A percentile compares a stretch with the other conserved stretches of the same genome.
Evolutionary conservation across 2,797 vertebrate genomes (phyloP).

Genomic region (Artibeus jamaicensis): DNA sequence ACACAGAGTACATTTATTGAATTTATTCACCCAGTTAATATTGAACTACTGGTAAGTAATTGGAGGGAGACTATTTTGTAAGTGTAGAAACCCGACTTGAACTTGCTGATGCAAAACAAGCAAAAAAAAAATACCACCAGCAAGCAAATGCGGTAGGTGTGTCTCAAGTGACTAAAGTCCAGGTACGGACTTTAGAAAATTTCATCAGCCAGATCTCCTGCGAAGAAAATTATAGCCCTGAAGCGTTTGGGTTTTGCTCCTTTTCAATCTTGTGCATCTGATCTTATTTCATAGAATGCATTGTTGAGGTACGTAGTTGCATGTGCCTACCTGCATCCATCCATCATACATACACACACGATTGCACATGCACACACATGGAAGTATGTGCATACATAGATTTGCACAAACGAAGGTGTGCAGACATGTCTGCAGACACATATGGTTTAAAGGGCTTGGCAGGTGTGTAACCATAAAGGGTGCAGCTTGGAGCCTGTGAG

Average conservation of each 20-base stretch:
- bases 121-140: background rate
- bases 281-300: background rate
- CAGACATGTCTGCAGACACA: background rate
- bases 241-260: background rate
- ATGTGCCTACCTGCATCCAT: fast-evolving
- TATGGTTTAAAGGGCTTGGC: background rate
- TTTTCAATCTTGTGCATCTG: background rate
- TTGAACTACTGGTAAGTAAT: background rate
- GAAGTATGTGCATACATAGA: background rate
- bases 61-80: background rate
- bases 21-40: background rate
- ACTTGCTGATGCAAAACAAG: background rate
- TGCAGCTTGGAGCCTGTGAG: background rate
- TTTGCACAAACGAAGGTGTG: background rate
- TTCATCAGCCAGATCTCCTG: background rate
- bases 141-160: background rate
- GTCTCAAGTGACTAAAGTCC: background rate
- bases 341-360: no score
- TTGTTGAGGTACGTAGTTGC: background rate
- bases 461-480: background rate
- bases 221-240: background rate
- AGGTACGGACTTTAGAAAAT: background rate
- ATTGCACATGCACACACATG: background rate
- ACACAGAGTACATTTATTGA: background rate
- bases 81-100: background rate